These are phyloP conservation scores for Scaptomyza graminum DNA, from an alignment of 1,140 invertebrate genomes.

Conservation along the genomic window DNA sequence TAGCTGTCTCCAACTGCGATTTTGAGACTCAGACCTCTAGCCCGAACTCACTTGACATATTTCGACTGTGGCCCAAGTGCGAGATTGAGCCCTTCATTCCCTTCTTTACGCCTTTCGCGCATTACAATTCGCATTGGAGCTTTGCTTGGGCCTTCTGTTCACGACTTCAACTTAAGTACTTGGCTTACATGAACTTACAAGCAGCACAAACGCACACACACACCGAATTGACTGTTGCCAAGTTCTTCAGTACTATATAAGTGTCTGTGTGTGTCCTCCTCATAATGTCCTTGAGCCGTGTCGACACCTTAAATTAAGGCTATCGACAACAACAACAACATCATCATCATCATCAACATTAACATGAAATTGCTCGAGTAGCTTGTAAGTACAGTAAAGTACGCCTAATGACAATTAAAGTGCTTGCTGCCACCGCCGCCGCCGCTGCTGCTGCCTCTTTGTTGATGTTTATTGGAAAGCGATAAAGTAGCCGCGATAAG, in stretches of 20 bases:
- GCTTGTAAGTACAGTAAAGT: constrained; percentile 53
- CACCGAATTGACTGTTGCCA: constrained; percentile 10
- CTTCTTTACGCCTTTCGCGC: not conserved
- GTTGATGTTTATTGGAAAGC: constrained; percentile 62
- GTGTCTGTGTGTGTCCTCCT: constrained; percentile 25
- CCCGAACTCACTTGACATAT: constrained; percentile 53
- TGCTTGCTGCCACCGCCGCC: constrained; percentile 34
- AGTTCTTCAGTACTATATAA: not conserved
- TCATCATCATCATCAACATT: constrained; percentile 22
- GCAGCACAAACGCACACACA: constrained; percentile 10
- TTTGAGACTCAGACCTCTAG: constrained; percentile 9
- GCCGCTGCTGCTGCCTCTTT: not conserved
- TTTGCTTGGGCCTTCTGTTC: not conserved
- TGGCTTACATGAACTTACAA: constrained; percentile 44
- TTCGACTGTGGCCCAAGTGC: constrained; percentile 35
- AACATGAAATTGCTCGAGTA: constrained; percentile 30
- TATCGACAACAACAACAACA: constrained; percentile 46
- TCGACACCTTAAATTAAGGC: constrained; percentile 72
- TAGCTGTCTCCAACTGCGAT: not conserved
- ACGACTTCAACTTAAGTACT: constrained; percentile 37
- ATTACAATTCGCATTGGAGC: constrained; percentile 23
- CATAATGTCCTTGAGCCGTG: constrained; percentile 57
- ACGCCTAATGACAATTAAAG: constrained; percentile 70
- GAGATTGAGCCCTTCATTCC: not conserved
- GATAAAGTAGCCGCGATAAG: constrained; percentile 60